Conservation (phyloP, 1,140 invertebrate genomes). For the Gonioctena quinquepunctata region DNA sequence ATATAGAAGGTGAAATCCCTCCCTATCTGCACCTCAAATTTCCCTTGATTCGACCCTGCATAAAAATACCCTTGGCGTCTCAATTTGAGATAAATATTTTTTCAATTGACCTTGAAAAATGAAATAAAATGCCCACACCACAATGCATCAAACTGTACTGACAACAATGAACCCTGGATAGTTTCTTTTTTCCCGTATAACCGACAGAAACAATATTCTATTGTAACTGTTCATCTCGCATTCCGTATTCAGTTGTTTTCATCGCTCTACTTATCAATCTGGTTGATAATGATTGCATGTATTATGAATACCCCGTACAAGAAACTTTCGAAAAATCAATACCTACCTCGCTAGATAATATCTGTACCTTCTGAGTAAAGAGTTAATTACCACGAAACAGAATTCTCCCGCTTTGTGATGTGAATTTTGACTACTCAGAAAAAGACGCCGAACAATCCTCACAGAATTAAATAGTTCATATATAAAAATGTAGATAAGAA, state of each 20-base stretch:
- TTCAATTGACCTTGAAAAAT: not conserved
- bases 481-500: no score
- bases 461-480: no score
- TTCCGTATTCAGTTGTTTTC: not conserved
- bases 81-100: not conserved
- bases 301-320: no score
- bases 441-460: no score
- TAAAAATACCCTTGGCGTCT: not conserved
- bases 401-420: no score
- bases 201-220: no score
- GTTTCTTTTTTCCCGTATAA: not conserved
- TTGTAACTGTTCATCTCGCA: not conserved
- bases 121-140: not conserved
- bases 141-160: not conserved
- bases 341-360: no score
- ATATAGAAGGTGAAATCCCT: no score
- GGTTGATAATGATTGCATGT: not conserved
- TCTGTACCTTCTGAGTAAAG: no score
- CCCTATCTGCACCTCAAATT: not conserved
- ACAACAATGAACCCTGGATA: not conserved
- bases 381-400: no score
- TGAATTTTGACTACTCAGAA: no score
- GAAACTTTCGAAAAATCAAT: no score
- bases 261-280: not conserved
- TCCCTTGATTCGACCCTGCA: not conserved